Base-by-base conservation (phyloP, 2,888 invertebrate species). In the Dromius quadrimaculatus region DNA sequence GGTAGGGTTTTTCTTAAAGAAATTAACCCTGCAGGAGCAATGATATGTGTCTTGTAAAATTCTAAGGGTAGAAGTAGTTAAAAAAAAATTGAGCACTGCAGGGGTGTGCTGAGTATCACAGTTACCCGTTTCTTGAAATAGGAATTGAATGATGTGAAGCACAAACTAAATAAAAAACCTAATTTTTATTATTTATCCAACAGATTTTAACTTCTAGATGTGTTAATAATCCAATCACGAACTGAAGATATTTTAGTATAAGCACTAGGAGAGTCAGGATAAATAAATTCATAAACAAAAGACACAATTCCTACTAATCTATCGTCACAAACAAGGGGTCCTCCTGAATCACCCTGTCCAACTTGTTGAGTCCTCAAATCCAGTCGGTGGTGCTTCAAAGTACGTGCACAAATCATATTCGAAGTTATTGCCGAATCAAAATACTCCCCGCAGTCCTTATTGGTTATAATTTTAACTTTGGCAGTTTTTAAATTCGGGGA, bases 401-500 rank as follows among this genome's bases (percentile, higher is more conserved):
- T 36, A 5, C 19, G 11, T n/a, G 59, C 59, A 59, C 59, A 59
- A 3, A 59, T n/a, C 59, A 59, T 59, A n/a, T 59, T 34, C 5
- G 59, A 3, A 9, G 59, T 59, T 17, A 57, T 17, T 19, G 6
- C 9, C 1, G 11, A 20, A n/a, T 9, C 11, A 20, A 15, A 59
- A 36, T 59, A 36, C 2, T 17, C 19, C n/a, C 19, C 17, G 23
- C 59, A 59, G 5, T 59, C 59, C n/a, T 59, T 23, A 19, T 59
- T 15, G 19, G 17, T 15, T 5, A 59, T 19, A 23, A 64, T 6
- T 11, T n/a, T 23, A 9, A 64, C 64, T 32, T 64, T 45, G 2
- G 28, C 19, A n/a, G 43, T 28, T 32, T 32, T 64, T 19, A 64
- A 47, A 34, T 9, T 3, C 6, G 6, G 28, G 4, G 41, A 28